phyloP scores from a whole-genome alignment of 2,888 invertebrate genomes.

The Ophion ventricosus region DNA sequence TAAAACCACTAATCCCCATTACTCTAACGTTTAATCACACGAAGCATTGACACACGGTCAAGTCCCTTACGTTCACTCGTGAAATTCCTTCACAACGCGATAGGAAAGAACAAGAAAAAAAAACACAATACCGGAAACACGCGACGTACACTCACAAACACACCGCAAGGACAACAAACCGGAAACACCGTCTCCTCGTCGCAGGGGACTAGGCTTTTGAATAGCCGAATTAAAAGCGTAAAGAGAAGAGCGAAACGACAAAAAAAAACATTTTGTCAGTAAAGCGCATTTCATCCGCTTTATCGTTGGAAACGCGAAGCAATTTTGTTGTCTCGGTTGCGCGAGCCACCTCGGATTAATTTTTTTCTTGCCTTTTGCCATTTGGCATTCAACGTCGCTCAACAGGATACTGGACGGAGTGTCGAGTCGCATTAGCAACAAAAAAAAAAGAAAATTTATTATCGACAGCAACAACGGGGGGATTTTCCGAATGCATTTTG shows the following conservation, averaged over 20 bases:
- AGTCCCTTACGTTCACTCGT: slow-evolving; percentile 34
- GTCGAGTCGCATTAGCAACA: slow-evolving; percentile 24
- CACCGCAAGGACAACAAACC: slow-evolving; percentile 28
- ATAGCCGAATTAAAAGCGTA: slow-evolving; percentile 52
- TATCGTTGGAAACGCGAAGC: slow-evolving; percentile 46
- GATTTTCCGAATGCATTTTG: slow-evolving; percentile 51
- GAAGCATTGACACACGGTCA: slow-evolving; percentile 44
- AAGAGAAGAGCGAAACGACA: neutral
- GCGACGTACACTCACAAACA: slow-evolving; percentile 36
- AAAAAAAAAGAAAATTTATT: slow-evolving; percentile 28
- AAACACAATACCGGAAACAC: slow-evolving; percentile 19
- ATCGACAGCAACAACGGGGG: neutral
- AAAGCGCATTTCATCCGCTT: slow-evolving; percentile 35
- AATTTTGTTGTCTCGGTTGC: slow-evolving; percentile 64
- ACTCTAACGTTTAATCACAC: slow-evolving; percentile 64
- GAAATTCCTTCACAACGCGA: slow-evolving; percentile 59
- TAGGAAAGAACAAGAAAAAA: slow-evolving; percentile 51
- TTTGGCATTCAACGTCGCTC: slow-evolving; percentile 27
- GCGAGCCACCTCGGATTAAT: slow-evolving; percentile 58
- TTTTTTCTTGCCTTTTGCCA: slow-evolving; percentile 48
- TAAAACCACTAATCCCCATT: slow-evolving; percentile 64
- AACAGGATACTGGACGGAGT: slow-evolving; percentile 24
- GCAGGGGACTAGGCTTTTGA: slow-evolving; percentile 54
- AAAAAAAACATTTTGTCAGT: slow-evolving; percentile 22
- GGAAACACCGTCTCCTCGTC: slow-evolving; percentile 37